Percentiles rank a stretch among this genome's conserved stretches.
These are phyloP conservation scores for Neodontobutis hainanensis DNA, from an alignment of 2,113 vertebrate species.

Conservation along the genomic window DNA sequence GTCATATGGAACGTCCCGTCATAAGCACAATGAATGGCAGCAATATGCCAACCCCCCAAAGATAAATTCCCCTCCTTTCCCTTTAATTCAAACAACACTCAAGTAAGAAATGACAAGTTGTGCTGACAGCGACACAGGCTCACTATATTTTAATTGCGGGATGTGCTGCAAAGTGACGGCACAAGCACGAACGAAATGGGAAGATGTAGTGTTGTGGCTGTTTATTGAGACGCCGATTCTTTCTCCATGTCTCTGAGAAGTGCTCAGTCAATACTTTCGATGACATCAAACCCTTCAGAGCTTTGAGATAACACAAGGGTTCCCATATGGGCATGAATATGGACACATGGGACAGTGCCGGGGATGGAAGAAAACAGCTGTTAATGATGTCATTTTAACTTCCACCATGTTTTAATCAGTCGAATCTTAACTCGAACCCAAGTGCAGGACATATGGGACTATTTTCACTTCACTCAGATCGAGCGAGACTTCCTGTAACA, in stretches of 20 bases:
- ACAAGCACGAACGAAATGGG: constrained; percentile 23
- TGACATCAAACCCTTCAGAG: constrained; percentile 34
- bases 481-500: background rate
- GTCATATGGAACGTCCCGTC: background rate
- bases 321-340: constrained; percentile 4
- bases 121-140: constrained; percentile 33
- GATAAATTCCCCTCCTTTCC: constrained; percentile 15
- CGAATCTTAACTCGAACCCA: background rate
- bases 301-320: constrained; percentile 14
- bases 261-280: constrained; percentile 22
- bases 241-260: constrained; percentile 20
- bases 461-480: background rate
- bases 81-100: constrained; percentile 20
- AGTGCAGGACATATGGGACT: background rate
- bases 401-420: background rate
- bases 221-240: constrained; percentile 25
- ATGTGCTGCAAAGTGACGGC: constrained; percentile 31
- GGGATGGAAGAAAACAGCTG: background rate
- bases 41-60: too few species aligned
- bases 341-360: background rate
- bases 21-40: constrained; percentile 2
- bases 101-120: constrained; percentile 29
- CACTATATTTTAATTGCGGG: constrained; percentile 45
- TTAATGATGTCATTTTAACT: background rate
- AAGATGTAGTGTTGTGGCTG: constrained; percentile 31